Conservation (phyloP, 2,113 vertebrate species). For the Arizona elegans region DNA sequence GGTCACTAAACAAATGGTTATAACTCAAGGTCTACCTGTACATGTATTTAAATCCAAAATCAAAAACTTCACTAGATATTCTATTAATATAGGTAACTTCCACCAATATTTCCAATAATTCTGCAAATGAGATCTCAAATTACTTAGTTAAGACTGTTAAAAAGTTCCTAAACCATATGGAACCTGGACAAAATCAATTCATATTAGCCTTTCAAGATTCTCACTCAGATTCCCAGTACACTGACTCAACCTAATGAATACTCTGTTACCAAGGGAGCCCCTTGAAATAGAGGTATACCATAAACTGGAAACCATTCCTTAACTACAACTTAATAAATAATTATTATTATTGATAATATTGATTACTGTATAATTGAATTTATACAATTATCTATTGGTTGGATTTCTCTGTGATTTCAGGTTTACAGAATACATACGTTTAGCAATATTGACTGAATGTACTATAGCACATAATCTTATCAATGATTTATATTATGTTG, state of each 20-base stretch:
- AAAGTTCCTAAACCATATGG: not conserved
- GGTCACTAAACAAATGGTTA: too few species aligned
- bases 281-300: not conserved
- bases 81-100: not conserved
- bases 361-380: not conserved
- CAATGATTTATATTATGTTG: not conserved
- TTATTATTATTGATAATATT: not conserved
- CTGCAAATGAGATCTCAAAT: not conserved
- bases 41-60: not conserved
- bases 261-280: not conserved
- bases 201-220: not conserved
- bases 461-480: not conserved
- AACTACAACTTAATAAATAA: not conserved
- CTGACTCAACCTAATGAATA: not conserved
- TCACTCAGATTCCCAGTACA: not conserved
- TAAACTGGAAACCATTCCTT: not conserved
- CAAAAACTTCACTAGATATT: not conserved
- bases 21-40: not conserved
- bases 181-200: not conserved
- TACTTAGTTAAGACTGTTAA: not conserved
- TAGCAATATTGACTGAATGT: not conserved
- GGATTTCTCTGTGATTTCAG: not conserved
- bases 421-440: not conserved
- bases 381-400: not conserved
- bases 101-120: not conserved